Base-by-base conservation (phyloP, 2,113 vertebrate genomes). In the Sula dactylatra region DNA sequence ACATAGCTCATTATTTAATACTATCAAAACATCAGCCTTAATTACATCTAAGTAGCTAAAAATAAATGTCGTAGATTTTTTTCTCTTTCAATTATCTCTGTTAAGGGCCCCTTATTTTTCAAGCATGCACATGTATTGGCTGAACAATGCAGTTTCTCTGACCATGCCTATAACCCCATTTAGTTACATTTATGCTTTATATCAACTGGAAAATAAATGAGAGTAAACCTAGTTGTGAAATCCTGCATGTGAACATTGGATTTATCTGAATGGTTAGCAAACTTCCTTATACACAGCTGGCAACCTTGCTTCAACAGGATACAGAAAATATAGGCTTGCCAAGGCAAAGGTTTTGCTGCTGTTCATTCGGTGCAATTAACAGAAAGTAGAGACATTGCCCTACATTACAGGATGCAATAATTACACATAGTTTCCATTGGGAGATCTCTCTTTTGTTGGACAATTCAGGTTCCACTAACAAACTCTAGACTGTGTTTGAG, bases 1-100 rank as follows among this genome's bases (percentile, higher is more conserved):
- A 74, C 72, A 71, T 21, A 88, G 29, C 32, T 94, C n/a, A 71
- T 93, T 94, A 71, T 76, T 93, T 78, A 94, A 88, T 56, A 47
- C 20, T 88, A 88, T 83, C 32, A 83, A 90, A 94, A 73, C 58
- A 93, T 73, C 71, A 79, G 44, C 21, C 45, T 71, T 93, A 95
- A 88, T 93, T 90, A 86, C 26, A 71, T 55, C 50, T 76, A 24
- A 84, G 38, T 58, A 78, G 11, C 54, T 84, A 94, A 88, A 64
- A 90, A 88, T 67, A 90, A 83, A 64, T 74, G 26, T 56, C 24
- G 73, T 11, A 62, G 36, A 5, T 32, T 24, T 82, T 34, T 77
- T 62, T 31, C 3, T 78, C 29, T 79, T 89, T 77, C 36, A 55
- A 8, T 65, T 86, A 34, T 31, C 9, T 86, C 32, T 82, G 14